Conservation (phyloP, 1,140 invertebrate species). For the Diabrotica virgifera region DNA sequence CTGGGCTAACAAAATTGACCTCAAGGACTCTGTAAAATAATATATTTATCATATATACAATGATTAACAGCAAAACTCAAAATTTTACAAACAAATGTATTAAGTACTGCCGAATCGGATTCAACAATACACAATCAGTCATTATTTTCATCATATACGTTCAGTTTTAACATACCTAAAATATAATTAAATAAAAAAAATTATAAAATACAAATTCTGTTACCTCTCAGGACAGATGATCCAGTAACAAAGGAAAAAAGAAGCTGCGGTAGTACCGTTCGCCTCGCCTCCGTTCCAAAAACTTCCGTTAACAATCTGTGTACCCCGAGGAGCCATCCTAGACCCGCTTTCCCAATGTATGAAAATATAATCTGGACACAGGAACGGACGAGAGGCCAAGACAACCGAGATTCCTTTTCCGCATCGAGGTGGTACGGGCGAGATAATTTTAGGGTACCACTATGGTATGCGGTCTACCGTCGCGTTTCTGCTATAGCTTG, state of each 20-base stretch:
- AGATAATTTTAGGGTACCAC: too few relatives aligned
- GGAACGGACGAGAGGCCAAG: too few relatives aligned
- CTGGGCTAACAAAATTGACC: conserved; percentile 48
- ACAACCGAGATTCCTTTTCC: too few relatives aligned
- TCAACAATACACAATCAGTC: conserved; percentile 29
- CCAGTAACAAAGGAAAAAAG: conserved; percentile 15
- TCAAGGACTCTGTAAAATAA: conserved; percentile 43
- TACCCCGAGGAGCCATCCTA: too few relatives aligned
- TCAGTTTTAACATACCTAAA: conserved; percentile 19
- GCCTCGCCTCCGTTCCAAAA: too few relatives aligned
- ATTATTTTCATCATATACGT: conserved; percentile 20
- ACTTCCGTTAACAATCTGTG: too few relatives aligned
- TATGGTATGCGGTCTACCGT: too few relatives aligned
- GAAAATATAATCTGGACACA: too few relatives aligned
- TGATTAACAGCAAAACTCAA: conserved; percentile 36
- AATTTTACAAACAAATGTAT: conserved; percentile 34
- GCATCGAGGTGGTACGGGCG: too few relatives aligned
- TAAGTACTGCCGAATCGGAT: conserved; percentile 29
- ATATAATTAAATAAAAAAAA: conserved; percentile 29
- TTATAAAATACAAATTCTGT: conserved; percentile 25
- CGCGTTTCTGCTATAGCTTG: too few relatives aligned
- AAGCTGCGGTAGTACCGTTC: too few relatives aligned
- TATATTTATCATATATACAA: conserved; percentile 33
- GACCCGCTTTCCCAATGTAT: too few relatives aligned
- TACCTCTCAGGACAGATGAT: conserved; percentile 17